These are phyloP conservation scores for Mystacides longicornis DNA, from an alignment of 2,888 invertebrate genomes.

Conservation along the genomic window DNA sequence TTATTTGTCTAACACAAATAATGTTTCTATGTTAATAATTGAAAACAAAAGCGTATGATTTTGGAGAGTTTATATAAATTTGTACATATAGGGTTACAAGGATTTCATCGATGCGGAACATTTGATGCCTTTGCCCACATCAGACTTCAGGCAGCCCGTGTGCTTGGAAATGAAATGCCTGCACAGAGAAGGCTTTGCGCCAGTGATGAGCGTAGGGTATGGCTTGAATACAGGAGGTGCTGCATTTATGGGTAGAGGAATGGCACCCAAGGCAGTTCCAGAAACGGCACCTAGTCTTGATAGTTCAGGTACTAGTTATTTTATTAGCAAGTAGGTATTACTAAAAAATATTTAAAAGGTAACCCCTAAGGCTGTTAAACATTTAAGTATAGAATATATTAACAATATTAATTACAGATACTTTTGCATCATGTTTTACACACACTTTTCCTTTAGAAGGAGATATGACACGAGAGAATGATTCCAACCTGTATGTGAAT, in stretches of 20 bases:
- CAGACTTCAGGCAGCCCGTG: conserved; percentile 75
- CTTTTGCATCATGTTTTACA: conserved; percentile 94
- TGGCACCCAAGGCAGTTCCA: conserved; percentile 45
- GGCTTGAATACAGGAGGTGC: too few species aligned
- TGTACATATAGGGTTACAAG: conserved; percentile 66
- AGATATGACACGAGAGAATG: conserved; percentile 61
- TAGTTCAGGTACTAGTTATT: conserved; percentile 40
- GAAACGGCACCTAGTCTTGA: conserved; percentile 48
- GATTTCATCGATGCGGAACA: conserved; percentile 87
- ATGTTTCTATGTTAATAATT: too few species aligned
- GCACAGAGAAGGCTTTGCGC: conserved; percentile 39
- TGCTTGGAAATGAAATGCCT: conserved; percentile 72
- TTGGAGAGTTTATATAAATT: background rate
- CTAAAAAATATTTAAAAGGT: too few species aligned
- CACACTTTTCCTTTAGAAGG: conserved; percentile 88
- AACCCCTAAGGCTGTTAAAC: too few species aligned
- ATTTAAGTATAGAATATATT: too few species aligned
- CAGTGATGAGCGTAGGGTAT: background rate
- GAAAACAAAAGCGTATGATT: too few species aligned
- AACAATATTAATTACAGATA: conserved; percentile 70
- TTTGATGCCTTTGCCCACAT: conserved; percentile 78
- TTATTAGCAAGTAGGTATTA: too few species aligned
- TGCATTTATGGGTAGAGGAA: conserved; percentile 27
- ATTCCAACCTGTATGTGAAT: conserved; percentile 83
- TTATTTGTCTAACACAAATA: too few species aligned